These are phyloP conservation scores for Chitala chitala DNA, from an alignment of 2,113 vertebrate species.

Conservation along the genomic window DNA sequence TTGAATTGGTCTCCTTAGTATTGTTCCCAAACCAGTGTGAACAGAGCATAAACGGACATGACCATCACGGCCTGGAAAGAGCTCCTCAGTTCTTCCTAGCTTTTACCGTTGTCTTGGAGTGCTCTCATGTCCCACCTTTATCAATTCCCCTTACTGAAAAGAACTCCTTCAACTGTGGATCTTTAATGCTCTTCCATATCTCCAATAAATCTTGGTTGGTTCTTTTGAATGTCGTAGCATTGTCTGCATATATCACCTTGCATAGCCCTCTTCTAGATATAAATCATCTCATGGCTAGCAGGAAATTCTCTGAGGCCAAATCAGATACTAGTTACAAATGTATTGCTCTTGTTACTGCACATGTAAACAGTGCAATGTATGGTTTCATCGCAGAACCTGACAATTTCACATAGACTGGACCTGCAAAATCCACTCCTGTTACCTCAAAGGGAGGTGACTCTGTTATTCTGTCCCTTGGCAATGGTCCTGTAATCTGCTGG, in stretches of 20 bases:
- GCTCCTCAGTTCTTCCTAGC: background rate
- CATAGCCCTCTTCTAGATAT: background rate
- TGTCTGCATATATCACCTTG: background rate
- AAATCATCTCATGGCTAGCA: background rate
- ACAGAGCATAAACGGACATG: background rate
- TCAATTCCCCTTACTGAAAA: constrained; percentile 25
- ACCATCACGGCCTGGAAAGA: background rate
- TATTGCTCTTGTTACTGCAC: background rate
- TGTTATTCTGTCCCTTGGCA: background rate
- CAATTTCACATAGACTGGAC: background rate
- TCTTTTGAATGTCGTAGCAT: background rate
- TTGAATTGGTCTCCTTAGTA: background rate
- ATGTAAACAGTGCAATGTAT: background rate
- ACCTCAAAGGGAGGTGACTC: background rate
- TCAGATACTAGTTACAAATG: background rate
- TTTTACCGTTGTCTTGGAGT: no score
- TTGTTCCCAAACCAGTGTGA: background rate
- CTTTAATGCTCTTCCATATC: constrained; percentile 5
- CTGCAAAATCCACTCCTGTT: background rate
- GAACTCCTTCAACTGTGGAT: background rate
- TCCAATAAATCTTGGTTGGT: background rate
- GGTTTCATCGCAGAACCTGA: background rate
- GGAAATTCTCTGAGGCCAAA: background rate
- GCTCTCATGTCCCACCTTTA: background rate
- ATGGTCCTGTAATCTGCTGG: background rate